phyloP scores from a whole-genome alignment of 2,888 invertebrate species.

The Agrochola macilenta region DNA sequence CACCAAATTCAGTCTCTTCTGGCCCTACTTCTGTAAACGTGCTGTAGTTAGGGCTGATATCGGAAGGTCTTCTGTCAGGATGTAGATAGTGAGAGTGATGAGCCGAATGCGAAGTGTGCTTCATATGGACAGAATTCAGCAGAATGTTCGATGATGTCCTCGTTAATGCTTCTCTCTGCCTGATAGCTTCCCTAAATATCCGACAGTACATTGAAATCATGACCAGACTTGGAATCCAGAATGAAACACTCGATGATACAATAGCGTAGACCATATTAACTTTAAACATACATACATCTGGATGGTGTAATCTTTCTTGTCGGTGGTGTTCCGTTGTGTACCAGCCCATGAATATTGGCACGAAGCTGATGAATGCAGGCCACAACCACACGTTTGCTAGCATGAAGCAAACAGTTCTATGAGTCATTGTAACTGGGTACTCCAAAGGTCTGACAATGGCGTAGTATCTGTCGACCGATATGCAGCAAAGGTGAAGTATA shows the following conservation, averaged over 20 bases:
- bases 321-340: constrained; percentile 96
- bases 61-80: constrained; percentile 86
- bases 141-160: constrained; percentile 96
- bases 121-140: constrained; percentile 95
- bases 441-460: constrained; percentile 97
- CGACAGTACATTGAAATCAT: constrained; percentile 98
- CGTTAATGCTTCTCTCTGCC: constrained; percentile 95
- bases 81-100: constrained; percentile 91
- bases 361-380: constrained; percentile 97
- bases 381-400: constrained; percentile 97
- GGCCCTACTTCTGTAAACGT: constrained; percentile 89
- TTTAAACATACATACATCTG: constrained; percentile 95
- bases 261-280: constrained; percentile 97
- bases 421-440: constrained; percentile 98
- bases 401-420: constrained; percentile 95
- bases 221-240: constrained; percentile 97
- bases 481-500: constrained; percentile 98
- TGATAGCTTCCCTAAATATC: constrained; percentile 95
- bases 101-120: constrained; percentile 93
- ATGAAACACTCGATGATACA: constrained; percentile 97
- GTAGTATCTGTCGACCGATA: constrained; percentile 97
- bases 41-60: constrained; percentile 88
- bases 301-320: constrained; percentile 91
- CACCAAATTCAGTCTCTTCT: constrained; percentile 86
- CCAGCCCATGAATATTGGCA: constrained; percentile 98